Conservation (phyloP, 2,888 invertebrate genomes). For the Pteria penguin region DNA sequence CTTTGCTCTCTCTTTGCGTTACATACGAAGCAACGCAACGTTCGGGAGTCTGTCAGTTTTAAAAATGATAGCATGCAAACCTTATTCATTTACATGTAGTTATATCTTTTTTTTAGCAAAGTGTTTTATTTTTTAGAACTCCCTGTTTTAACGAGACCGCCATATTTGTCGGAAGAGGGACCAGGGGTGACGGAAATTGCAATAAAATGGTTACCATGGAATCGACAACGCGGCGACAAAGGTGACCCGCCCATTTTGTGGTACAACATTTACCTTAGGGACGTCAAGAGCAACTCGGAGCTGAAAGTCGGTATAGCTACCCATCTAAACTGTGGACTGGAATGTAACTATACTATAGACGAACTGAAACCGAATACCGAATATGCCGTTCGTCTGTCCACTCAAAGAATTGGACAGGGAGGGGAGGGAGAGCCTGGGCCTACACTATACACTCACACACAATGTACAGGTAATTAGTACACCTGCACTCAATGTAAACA, state of each 20-base stretch:
- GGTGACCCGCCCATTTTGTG: constrained; percentile 69
- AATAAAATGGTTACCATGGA: constrained; percentile 70
- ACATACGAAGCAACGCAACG: too few relatives aligned
- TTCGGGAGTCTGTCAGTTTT: too few relatives aligned
- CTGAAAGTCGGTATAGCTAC: constrained; percentile 53
- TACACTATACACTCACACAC: constrained; percentile 62
- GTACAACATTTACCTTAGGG: constrained; percentile 63
- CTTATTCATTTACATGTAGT: too few relatives aligned
- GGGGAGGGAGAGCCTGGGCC: constrained; percentile 71
- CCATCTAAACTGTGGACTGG: constrained; percentile 50
- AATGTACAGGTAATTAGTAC: constrained; percentile 69
- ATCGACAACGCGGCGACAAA: constrained; percentile 62
- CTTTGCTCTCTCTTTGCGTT: too few relatives aligned
- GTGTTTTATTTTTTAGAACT: constrained; percentile 65
- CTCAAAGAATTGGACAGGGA: constrained; percentile 63
- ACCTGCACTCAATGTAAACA: too few relatives aligned
- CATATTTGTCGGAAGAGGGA: constrained; percentile 55
- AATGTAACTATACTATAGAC: constrained; percentile 62
- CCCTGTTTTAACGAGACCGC: constrained; percentile 64
- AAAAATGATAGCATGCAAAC: too few relatives aligned
- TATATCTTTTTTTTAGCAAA: too few relatives aligned
- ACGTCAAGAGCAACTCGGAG: constrained; percentile 22
- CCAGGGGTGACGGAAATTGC: constrained; percentile 59
- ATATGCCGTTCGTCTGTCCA: constrained; percentile 69
- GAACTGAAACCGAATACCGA: constrained; percentile 69